Evolutionary conservation across 2,797 vertebrate species (phyloP).

Genomic region (Pachyuromys duprasi): DNA sequence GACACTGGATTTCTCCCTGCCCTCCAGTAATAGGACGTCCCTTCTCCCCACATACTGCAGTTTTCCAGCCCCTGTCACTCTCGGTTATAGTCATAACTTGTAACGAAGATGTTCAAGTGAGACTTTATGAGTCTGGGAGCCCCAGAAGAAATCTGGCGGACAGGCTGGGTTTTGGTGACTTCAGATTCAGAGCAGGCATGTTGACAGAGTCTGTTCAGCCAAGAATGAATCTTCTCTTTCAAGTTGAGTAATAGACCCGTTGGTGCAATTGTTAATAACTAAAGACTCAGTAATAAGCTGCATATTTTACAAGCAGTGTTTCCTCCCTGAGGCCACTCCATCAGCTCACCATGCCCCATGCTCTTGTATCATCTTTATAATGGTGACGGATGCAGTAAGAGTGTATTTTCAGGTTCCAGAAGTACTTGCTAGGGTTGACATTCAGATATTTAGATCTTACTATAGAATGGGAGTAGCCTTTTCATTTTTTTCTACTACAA

Average conservation of each 20-base stretch:
- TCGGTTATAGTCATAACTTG: not conserved
- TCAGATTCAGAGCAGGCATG: not conserved
- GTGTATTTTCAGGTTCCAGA: not conserved
- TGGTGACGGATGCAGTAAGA: not conserved
- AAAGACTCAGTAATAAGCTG: slow-evolving; percentile 42
- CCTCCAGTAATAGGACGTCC: not conserved
- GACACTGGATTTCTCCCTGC: not conserved
- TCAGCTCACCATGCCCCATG: not conserved
- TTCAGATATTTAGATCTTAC: not conserved
- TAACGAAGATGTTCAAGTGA: slow-evolving; percentile 10
- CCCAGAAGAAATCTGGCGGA: not conserved
- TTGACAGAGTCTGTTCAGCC: not conserved
- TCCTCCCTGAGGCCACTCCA: not conserved
- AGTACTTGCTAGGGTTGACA: not conserved
- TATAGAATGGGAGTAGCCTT: accelerated
- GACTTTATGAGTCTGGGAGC: not conserved
- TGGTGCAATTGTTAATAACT: not conserved
- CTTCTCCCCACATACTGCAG: not conserved
- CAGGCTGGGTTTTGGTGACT: not conserved
- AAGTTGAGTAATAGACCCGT: not conserved
- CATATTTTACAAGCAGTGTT: not conserved
- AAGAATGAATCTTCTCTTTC: slow-evolving; percentile 29
- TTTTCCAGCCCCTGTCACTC: slow-evolving; percentile 44
- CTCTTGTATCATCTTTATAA: not conserved
- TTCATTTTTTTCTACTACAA: not conserved